Conservation (phyloP, 2,113 vertebrate species). For the Globicephala melas region DNA sequence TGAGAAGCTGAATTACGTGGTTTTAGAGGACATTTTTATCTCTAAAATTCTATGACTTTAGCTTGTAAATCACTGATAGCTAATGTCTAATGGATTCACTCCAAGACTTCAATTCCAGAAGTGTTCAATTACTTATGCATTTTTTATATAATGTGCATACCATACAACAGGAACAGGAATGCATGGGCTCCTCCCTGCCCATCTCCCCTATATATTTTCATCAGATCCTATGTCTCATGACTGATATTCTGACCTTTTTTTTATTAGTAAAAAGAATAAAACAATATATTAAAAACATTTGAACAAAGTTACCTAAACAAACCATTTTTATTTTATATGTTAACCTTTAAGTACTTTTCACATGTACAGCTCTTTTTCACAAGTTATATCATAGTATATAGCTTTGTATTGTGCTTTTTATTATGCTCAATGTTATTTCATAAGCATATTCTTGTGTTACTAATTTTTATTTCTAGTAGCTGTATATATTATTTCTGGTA, state of each 20-base stretch:
- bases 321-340: background rate
- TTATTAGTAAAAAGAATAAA: background rate
- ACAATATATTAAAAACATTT: background rate
- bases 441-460: background rate
- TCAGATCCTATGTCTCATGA: background rate
- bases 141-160: background rate
- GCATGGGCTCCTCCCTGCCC: background rate
- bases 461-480: constrained; percentile 19
- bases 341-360: background rate
- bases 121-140: background rate
- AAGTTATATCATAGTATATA: background rate
- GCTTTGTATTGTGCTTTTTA: background rate
- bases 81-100: background rate
- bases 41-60: background rate
- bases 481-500: background rate
- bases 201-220: background rate
- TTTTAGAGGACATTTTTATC: background rate
- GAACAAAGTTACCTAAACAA: background rate
- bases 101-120: background rate
- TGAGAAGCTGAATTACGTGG: background rate
- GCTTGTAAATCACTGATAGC: background rate
- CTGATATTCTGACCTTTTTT: background rate
- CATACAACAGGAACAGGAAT: background rate
- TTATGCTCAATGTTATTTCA: constrained; percentile 4
- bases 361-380: background rate